Base-by-base conservation (phyloP, 2,113 vertebrate species). In the Silurus meridionalis region DNA sequence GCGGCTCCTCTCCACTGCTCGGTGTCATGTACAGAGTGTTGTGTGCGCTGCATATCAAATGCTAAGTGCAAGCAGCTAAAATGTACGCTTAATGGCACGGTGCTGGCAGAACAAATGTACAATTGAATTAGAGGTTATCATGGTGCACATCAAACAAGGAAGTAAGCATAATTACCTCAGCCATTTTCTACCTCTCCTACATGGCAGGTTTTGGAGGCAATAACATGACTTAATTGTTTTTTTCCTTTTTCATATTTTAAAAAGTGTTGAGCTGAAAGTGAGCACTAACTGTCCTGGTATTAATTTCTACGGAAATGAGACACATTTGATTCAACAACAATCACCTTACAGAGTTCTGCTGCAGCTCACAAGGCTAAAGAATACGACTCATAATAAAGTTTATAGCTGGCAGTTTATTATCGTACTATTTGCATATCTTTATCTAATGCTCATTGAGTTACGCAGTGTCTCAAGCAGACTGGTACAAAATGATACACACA, bases 71-170 rank as follows among this genome's bases (percentile, higher is more conserved):
- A 94, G 97, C 96, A 97, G 99, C 98, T 98, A 98, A 37, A 98
- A 98, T 95, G 96, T 94, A 94, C 92, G 96, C 96, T 95, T 98
- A 98, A 98, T 97, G 96, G 96, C 95, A 93, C 95, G 81, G 96
- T 97, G 96, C 95, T 97, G 96, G 97, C 97, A 97, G 96, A 96
- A 96, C 94, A 95, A 96, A 95, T 88, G 94, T 94, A 95, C 95
- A 96, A 97, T 97, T 98, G 97, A 98, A 98, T 98, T 98, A 98
- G 96, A 95, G 93, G 95, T 97, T 98, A 96, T 97, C 97, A 98
- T 94, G 93, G 96, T 92, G 91, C 94, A 94, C 96, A 96, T 95
- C 96, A 96, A 96, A 96, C 96, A 95, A 98, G 96, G 96, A 97
- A 99, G 96, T 96, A 95, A 97, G 98, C 95, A 96, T 96, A 97